phyloP scores from a whole-genome alignment of 2,113 vertebrate species.

The Rattus rattus region DNA sequence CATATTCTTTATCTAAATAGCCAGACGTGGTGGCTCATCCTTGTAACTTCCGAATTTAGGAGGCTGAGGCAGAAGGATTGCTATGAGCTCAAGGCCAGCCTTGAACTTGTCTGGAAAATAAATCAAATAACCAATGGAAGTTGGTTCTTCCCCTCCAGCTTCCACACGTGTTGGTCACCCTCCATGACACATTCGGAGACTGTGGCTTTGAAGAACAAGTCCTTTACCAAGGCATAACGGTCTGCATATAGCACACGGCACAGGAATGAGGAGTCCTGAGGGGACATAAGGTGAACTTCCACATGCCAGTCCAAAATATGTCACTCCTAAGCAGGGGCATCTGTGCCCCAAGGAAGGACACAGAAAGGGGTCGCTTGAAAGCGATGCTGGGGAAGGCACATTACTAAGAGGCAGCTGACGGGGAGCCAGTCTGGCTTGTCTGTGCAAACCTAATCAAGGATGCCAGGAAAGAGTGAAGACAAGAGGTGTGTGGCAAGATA shows the following conservation, averaged over 20 bases:
- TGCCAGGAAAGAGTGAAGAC: background rate
- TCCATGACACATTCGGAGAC: accelerated
- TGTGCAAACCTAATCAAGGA: background rate
- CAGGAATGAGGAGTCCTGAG: background rate
- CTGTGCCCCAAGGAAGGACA: background rate
- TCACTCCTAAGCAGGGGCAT: background rate
- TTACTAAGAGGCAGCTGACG: background rate
- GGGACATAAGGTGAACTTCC: background rate
- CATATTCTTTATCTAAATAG: background rate
- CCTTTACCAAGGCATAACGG: accelerated
- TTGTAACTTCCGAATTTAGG: background rate
- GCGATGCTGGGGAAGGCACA: background rate
- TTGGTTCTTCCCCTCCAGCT: background rate
- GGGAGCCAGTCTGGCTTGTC: background rate
- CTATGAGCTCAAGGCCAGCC: background rate
- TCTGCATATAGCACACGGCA: background rate
- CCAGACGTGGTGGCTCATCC: background rate
- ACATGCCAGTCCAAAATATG: background rate
- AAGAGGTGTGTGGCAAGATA: background rate
- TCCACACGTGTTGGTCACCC: background rate
- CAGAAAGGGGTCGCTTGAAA: background rate
- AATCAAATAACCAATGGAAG: background rate
- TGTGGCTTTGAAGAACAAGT: no score
- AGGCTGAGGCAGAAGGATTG: background rate
- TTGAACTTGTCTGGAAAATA: background rate